A percentile compares a stretch with the other conserved stretches of the same genome.
These are phyloP conservation scores for Agrilus mali DNA, from an alignment of 2,888 invertebrate genomes.

Conservation along the genomic window DNA sequence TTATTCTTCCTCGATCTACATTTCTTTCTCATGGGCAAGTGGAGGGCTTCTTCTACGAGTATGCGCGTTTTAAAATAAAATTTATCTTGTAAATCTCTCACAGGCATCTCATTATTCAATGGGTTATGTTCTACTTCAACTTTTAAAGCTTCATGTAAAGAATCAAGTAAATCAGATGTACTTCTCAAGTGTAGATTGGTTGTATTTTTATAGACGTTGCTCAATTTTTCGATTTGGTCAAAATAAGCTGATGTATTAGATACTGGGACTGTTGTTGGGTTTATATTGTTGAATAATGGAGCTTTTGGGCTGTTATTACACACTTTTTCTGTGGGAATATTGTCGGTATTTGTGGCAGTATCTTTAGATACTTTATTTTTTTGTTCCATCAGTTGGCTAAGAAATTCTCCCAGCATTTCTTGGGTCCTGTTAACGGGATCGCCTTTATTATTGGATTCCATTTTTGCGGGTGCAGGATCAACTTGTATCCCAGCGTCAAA, in stretches of 20 bases:
- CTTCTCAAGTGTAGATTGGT: constrained; percentile 15
- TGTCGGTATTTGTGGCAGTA: constrained; percentile 24
- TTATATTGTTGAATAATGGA: constrained; percentile 3
- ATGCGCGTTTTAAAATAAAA: constrained; percentile 36
- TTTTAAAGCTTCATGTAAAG: constrained; percentile 27
- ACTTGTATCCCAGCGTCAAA: constrained; percentile 10
- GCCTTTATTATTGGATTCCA: constrained; percentile 7
- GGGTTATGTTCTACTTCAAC: constrained; percentile 9
- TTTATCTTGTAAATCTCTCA: neutral
- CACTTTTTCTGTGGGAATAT: constrained; percentile 1
- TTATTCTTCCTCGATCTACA: constrained; percentile 26
- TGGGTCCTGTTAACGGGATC: constrained; percentile 1
- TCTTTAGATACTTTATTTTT: constrained; percentile 18
- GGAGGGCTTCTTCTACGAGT: constrained; percentile 43
- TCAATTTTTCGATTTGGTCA: constrained; percentile 1
- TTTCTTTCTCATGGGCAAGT: constrained; percentile 36
- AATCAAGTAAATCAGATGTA: constrained; percentile 30
- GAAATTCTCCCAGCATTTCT: constrained; percentile 18
- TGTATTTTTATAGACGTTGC: neutral
- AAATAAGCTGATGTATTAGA: neutral
- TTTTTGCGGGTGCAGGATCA: constrained; percentile 4
- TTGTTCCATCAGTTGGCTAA: constrained; percentile 19
- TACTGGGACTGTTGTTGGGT: neutral
- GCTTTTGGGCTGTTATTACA: neutral
- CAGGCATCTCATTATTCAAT: neutral